Conservation (phyloP, 2,888 invertebrate species). For the Phortica magna region DNA sequence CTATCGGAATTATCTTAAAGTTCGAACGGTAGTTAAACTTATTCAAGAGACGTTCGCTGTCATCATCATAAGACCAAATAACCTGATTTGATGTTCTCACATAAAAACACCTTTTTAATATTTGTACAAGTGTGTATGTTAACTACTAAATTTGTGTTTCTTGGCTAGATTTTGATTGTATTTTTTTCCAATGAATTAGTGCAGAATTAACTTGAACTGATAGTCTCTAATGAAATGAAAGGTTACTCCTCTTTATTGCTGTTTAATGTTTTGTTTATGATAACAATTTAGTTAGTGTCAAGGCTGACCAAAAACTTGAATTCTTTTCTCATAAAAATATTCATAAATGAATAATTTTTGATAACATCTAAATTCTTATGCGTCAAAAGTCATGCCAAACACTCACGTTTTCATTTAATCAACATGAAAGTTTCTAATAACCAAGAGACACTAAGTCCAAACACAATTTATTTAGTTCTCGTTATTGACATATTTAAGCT, state of each 20-base stretch:
- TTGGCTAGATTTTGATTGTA: background rate
- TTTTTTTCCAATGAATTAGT: background rate
- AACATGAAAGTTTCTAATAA: background rate
- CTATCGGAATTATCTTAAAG: too few relatives aligned
- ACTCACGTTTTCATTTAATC: slow-evolving; percentile 12
- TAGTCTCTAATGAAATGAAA: background rate
- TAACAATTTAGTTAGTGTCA: background rate
- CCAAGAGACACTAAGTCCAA: background rate
- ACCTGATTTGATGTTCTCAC: too few relatives aligned
- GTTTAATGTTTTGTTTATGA: background rate
- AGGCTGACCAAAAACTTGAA: too few relatives aligned
- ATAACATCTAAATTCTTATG: background rate
- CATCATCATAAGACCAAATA: too few relatives aligned
- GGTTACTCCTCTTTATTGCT: background rate
- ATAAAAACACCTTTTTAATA: background rate
- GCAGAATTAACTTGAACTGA: background rate
- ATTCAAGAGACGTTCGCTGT: too few relatives aligned
- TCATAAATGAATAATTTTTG: background rate
- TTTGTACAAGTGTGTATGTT: slow-evolving; percentile 3
- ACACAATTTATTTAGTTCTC: background rate
- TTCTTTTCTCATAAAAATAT: too few relatives aligned
- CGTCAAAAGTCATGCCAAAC: slow-evolving; percentile 12
- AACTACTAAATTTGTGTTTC: background rate
- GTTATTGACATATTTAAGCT: background rate
- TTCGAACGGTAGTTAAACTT: too few relatives aligned